Evolutionary conservation across 2,888 invertebrate species (phyloP), one percentile per base, ranked within the genome.

Genomic region (Oligia latruncula): DNA sequence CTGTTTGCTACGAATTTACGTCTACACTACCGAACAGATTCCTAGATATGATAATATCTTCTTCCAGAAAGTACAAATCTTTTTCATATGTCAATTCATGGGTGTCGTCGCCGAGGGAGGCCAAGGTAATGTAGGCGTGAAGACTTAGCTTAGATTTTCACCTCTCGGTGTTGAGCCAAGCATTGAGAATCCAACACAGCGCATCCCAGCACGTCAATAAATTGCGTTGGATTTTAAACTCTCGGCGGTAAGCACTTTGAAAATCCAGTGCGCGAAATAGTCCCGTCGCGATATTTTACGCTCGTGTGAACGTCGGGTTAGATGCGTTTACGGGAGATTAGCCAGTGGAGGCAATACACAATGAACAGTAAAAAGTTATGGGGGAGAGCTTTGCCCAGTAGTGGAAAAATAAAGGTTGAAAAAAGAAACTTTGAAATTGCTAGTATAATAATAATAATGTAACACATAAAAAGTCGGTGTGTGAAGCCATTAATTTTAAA

Each of bases 401-500:
- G 8, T 17, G 17, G 17, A 40, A 40, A 40, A 40, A 5, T 35
- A 6, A 0, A 17, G 35, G 29, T 20, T 65, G 1, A 23, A 65
- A 40, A 40, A 49, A 65, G 11, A 40, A 4, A 17, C 29, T 8
- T 20, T 0, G 35, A 35, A 9, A 23, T 65, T 40, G 40, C 65
- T 20, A 65, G 17, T 65, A 35, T 74, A 46, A 60, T 35, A 35
- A 75, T 35, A 46, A 11, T 17, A 46, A 81, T 52, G 0, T 66
- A 46, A 35, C 46, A 66, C 23, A 40, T 58, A 43, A 29, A 46
- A 77, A 46, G n/a, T 62, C 13, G 5, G 55, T 55, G 43, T 29
- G 20, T 46, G 2, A 17, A 83, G 23, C 15, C 49, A 55, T 81
- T 85, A 23, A 40, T 65, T 20, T 49, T 72, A 35, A 81, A 81